Evolutionary conservation across 2,113 vertebrate species (phyloP), one percentile per base, ranked within the genome.

Genomic region (Gobiocypris rarus): DNA sequence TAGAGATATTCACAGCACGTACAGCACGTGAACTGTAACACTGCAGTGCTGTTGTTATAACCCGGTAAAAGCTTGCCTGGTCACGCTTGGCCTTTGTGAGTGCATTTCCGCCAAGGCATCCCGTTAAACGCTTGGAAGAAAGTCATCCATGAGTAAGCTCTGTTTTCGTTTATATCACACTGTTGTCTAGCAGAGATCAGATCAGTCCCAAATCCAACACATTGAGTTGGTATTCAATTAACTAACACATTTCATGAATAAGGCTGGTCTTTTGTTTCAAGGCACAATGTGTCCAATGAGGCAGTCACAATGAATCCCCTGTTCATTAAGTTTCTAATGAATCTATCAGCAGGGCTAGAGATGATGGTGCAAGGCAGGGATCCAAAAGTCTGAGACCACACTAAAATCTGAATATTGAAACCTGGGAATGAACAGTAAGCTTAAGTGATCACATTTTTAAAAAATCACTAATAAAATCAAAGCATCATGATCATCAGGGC

Each of bases 71-170:
- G 19, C 45, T 54, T 52, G 1, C 45, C 9, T 38, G 17, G 79
- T 52, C 43, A 81, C 63, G 13, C 22, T 54, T 54, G 63, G 48
- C 79, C 45, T 65, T 80, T 80, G 5, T 19, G 4, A 80, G 41
- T 4, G 24, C 75, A 43, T 14, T 13, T 77, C 22, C 5, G 4
- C 43, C 26, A 41, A 26, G 34, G 43, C 26, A 61, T 65, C 10
- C 15, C 11, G 1, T 70, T 81, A 81, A 81, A 81, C 0, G 48
- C 63, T 81, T 67, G n/a, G 58, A 50, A 80, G 24, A 48, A 50
- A 34, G 43, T 69, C 10, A 54, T 45, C 10, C 45, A 34, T 69
- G 77, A 48, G 58, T 31, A 48, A 80, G n/a, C 24, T 65, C 56
- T 79, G 22, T 4, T 5, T 80, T 80, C 1, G 5, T 81, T 81